Base-by-base conservation (phyloP, 35 echinoderm and acorn worm species). In the Apostichopus japonicus region DNA sequence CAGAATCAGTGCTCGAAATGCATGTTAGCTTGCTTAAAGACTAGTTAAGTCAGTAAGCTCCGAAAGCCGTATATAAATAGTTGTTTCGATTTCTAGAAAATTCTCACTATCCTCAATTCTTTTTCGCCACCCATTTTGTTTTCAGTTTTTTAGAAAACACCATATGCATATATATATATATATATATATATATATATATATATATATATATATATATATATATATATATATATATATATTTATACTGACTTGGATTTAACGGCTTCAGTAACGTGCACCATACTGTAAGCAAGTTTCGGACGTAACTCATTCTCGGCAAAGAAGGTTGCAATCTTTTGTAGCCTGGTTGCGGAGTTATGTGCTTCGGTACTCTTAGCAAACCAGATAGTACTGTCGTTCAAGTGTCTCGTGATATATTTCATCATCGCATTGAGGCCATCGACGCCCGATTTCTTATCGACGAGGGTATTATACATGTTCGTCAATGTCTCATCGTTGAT, bases 401-500 rank as follows among this genome's bases (percentile, higher is more conserved):
- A 14, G 10, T 84, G 54, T 19, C 8, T 14, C 56, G 54, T 84
- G 9, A 84, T 84, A 14, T 84, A 84, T 23, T 23, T 84, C 54
- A 84, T 56, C 80, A 84, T 84, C 16, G 2, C 15, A 2, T 84
- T 56, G 7, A 84, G 14, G 1, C 56, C 56, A 5, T 15, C 54
- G 5, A 56, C 44, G 4, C 80, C 80, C 10, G 53, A 6, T 56
- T 84, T 84, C 52, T 84, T 17, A 56, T 23, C 80, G 1, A 84
- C 53, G 19, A 84, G 80, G 21, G 80, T 84, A 44, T 56, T 21
- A 23, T 84, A 84, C 80, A 84, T 84, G 9, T 84, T 84, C 54
- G 80, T 84, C 80, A 84, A 56, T 0, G 80, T 84, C 14, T 5
- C 78, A 33, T 78, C 53, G 17, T 94, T 94, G 0, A 94, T 86